Conservation (phyloP, 2,888 invertebrate genomes). For the Hipparchia sbordonii region DNA sequence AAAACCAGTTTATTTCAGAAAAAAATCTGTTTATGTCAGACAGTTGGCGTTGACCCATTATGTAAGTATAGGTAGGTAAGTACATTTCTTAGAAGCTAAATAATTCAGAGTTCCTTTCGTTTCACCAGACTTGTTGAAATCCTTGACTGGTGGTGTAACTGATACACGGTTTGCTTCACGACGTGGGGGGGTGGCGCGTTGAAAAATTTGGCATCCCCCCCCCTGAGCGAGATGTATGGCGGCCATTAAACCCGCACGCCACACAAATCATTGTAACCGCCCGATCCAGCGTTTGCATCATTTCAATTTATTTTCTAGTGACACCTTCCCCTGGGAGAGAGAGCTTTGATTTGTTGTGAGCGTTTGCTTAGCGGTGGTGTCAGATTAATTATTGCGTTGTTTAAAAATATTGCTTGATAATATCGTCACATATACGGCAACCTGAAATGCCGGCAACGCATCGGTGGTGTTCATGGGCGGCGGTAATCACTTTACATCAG, state of each 20-base stretch:
- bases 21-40: too few species aligned
- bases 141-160: conserved; percentile 21
- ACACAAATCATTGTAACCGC: conserved; percentile 55
- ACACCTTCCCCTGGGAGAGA: conserved; percentile 35
- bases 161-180: conserved; percentile 37
- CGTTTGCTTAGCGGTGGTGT: conserved; percentile 18
- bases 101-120: conserved; percentile 5
- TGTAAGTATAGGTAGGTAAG: too few species aligned
- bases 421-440: too few species aligned
- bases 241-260: conserved; percentile 53
- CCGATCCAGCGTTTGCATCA: conserved; percentile 47
- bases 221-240: conserved; percentile 47
- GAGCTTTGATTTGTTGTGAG: conserved; percentile 27
- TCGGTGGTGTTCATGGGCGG: too few species aligned
- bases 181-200: conserved; percentile 40
- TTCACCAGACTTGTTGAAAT: conserved; percentile 27
- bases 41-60: too few species aligned
- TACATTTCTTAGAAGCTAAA: too few species aligned
- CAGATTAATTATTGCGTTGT: conserved; percentile 22
- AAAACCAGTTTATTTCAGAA: too few species aligned
- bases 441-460: too few species aligned
- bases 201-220: conserved; percentile 50
- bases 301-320: conserved; percentile 48
- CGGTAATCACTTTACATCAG: too few species aligned
- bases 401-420: conserved; percentile 19